Evolutionary conservation across 2,797 vertebrate genomes (phyloP).

Genomic region (Lutjanus argentimaculatus): DNA sequence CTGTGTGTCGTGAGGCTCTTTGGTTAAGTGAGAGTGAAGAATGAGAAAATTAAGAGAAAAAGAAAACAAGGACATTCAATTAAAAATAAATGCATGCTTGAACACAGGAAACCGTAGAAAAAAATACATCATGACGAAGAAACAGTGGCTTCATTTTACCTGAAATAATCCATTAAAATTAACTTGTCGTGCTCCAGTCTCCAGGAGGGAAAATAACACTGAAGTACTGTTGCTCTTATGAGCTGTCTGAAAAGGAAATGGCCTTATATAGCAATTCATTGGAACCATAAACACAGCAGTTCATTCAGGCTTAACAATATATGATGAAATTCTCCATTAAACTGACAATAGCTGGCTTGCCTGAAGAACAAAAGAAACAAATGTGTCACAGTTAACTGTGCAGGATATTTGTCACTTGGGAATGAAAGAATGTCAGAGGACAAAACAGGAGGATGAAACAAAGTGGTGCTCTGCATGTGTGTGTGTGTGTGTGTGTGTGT

Average conservation of each 20-base stretch:
- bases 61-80: not conserved
- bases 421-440: not conserved
- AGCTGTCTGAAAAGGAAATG: slow-evolving; percentile 8
- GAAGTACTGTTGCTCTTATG: not conserved
- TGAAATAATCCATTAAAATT: not conserved
- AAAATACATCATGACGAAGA: not conserved
- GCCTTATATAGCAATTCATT: slow-evolving; percentile 22
- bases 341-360: slow-evolving; percentile 28
- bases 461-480: not conserved
- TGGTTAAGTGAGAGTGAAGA: not conserved
- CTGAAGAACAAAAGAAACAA: slow-evolving; percentile 20
- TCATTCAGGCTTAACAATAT: not conserved
- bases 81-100: not conserved
- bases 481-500: no score
- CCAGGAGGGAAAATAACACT: not conserved
- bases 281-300: slow-evolving; percentile 7
- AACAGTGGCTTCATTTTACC: not conserved
- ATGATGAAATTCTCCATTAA: slow-evolving; percentile 1
- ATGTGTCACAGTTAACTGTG: slow-evolving; percentile 13
- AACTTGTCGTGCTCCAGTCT: not conserved
- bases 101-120: not conserved
- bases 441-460: not conserved
- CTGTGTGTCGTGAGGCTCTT: not conserved
- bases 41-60: not conserved
- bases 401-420: slow-evolving; percentile 20